A percentile compares a stretch with the other conserved stretches of the same genome.
Conservation (phyloP, 2,797 vertebrate species). For the Eleutherodactylus coqui region DNA sequence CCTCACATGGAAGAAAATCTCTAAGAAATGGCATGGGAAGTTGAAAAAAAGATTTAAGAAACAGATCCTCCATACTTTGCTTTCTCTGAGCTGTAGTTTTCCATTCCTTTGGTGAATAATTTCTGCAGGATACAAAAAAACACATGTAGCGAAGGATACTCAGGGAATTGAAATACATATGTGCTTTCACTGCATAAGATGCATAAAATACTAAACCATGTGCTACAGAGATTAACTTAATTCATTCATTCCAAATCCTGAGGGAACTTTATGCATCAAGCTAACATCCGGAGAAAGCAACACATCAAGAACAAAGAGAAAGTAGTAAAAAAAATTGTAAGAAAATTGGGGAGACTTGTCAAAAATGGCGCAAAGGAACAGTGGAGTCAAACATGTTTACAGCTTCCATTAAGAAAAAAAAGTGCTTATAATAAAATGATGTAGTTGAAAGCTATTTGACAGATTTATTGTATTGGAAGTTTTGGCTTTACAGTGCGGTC, state of each 20-base stretch:
- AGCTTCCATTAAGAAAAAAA: not conserved
- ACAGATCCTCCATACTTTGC: slow-evolving; percentile 51
- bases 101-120: slow-evolving; percentile 48
- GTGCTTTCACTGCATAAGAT: slow-evolving; percentile 29
- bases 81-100: slow-evolving; percentile 36
- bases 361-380: not conserved
- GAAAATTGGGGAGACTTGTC: too few relatives aligned
- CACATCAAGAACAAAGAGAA: not conserved
- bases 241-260: not conserved
- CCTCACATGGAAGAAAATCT: slow-evolving; percentile 60
- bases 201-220: slow-evolving; percentile 46
- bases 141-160: slow-evolving; percentile 29
- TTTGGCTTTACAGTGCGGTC: too few relatives aligned
- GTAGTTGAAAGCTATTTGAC: too few relatives aligned
- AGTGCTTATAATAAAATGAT: too few relatives aligned
- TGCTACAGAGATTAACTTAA: not conserved
- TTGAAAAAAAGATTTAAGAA: slow-evolving; percentile 58
- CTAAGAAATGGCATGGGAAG: slow-evolving; percentile 55
- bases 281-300: not conserved
- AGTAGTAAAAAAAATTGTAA: not conserved
- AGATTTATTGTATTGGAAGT: too few relatives aligned
- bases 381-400: too few relatives aligned
- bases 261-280: slow-evolving; percentile 11
- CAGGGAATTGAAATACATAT: slow-evolving; percentile 35
- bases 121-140: slow-evolving; percentile 39